These are phyloP conservation scores for Plutella xylostella DNA, from an alignment of 2,888 invertebrate genomes.

Conservation along the genomic window DNA sequence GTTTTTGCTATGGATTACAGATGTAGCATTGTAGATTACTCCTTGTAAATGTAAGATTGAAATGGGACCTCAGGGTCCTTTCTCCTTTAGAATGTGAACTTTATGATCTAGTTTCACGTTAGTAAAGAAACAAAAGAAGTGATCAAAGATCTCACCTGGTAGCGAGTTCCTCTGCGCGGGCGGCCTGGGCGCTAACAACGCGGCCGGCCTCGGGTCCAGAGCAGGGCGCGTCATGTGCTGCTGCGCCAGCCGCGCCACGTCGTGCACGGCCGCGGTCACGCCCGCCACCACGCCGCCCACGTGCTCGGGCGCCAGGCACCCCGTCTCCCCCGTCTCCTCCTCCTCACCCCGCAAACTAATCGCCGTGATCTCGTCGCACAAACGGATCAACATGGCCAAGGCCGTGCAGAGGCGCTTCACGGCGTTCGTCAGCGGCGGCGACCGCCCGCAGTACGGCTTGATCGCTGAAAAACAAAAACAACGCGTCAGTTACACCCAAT, in stretches of 20 bases:
- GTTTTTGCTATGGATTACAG: too few species aligned
- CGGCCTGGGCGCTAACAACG: conserved; percentile 52
- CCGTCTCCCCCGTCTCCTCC: conserved; percentile 40
- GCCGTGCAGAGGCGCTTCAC: conserved; percentile 89
- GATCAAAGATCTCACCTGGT: conserved; percentile 50
- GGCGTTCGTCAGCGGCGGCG: conserved; percentile 80
- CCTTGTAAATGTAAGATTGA: too few species aligned
- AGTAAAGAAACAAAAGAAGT: too few species aligned
- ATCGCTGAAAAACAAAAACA: conserved; percentile 67
- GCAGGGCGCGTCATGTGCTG: conserved; percentile 80
- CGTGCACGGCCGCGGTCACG: conserved; percentile 51
- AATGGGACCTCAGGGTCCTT: too few species aligned
- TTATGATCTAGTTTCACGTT: too few species aligned
- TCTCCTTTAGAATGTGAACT: too few species aligned
- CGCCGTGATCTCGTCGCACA: conserved; percentile 90
- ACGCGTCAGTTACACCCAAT: too few species aligned
- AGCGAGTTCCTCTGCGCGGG: conserved; percentile 65
- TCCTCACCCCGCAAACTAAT: conserved; percentile 72
- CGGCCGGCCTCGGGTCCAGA: conserved; percentile 52
- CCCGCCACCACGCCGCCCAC: conserved; percentile 52
- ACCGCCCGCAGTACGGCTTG: conserved; percentile 64
- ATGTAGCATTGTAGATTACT: too few species aligned
- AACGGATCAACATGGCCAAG: conserved; percentile 86
- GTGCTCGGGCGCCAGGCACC: conserved; percentile 47
- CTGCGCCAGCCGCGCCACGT: conserved; percentile 79